phyloP scores from a whole-genome alignment of 2,797 vertebrate species.

The Gymnodraco acuticeps region DNA sequence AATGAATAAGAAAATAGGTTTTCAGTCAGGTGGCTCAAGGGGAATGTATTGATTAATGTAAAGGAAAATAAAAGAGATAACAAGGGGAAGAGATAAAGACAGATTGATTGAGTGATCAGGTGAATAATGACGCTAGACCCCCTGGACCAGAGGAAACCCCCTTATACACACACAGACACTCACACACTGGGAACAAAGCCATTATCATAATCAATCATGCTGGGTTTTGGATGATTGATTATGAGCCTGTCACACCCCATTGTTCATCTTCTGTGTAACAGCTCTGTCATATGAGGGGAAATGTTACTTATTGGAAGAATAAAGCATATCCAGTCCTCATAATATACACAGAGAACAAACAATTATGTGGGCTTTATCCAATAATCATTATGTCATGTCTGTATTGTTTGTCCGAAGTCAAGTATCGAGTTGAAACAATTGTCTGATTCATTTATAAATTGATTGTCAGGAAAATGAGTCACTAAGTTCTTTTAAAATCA shows the following conservation, averaged over 20 bases:
- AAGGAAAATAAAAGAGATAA: slow-evolving; percentile 26
- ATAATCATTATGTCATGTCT: neutral
- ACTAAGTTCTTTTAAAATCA: neutral
- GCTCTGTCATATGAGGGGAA: neutral
- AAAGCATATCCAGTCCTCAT: neutral
- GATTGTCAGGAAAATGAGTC: neutral
- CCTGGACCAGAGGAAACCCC: slow-evolving; percentile 4
- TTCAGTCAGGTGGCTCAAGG: neutral
- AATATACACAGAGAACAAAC: neutral
- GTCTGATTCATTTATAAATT: neutral
- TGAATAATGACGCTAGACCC: slow-evolving; percentile 33
- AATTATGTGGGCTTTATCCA: neutral
- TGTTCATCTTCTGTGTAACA: slow-evolving; percentile 13
- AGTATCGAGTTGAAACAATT: neutral
- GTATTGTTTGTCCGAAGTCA: neutral
- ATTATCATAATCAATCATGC: slow-evolving; percentile 61
- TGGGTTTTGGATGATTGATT: slow-evolving; percentile 40
- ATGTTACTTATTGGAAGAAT: neutral
- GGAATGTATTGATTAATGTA: neutral
- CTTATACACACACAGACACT: slow-evolving; percentile 3
- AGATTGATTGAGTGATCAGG: neutral
- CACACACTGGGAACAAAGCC: slow-evolving; percentile 19
- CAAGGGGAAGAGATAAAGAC: slow-evolving; percentile 28
- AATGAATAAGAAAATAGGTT: neutral
- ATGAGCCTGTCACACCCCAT: slow-evolving; percentile 30